Base-by-base conservation (phyloP, 1,140 invertebrate species). In the Temnothorax nylanderi region DNA sequence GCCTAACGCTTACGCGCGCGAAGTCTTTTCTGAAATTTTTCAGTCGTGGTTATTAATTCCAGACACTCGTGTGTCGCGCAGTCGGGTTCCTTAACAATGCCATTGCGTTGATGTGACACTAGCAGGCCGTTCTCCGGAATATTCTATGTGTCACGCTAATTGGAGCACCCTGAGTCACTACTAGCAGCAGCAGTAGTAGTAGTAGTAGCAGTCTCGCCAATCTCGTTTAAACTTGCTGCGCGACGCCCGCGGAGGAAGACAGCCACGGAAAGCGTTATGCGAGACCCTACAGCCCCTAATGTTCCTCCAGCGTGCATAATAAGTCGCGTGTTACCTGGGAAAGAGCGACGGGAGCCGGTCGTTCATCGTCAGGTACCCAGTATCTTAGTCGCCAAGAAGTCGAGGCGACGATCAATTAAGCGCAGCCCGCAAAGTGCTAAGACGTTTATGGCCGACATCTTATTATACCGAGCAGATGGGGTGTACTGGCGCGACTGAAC, bases 361-460 rank as follows among this genome's bases (percentile, higher is more conserved):
- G 44, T 69, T 87, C 87, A 37, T 62, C 69, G 86, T 60, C 64
- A 87, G 65, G 58, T 74, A 51, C 32, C 37, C 37, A 82, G 78
- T 74, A 89, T 89, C 62, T 78, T 62, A 84, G 82, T 37, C 54
- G 69, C 21, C 72, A 82, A 64, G 58, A 2, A 58, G 56, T 26
- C 78, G 72, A 80, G 85, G 87, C 86, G 91, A 85, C 91, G 91
- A 92, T 93, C 92, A 92, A 93, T 93, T 92, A 92, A 93, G 91
- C 91, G 92, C 90, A 93, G 86, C 92, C 92, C 87, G 91, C 89
- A 91, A 93, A 93, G 92, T 93, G 92, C 91, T 93, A 93, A 93
- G 92, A 93, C 92, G 91, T 93, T 93, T 93, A 93, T 93, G 92
- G 90, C 88, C 90, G 91, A 92, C 91, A 92, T 93, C 91, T 93